These are phyloP conservation scores for Phenganax marumi DNA, from an alignment of 92 coral and sea anemone genomes.

Conservation along the genomic window DNA sequence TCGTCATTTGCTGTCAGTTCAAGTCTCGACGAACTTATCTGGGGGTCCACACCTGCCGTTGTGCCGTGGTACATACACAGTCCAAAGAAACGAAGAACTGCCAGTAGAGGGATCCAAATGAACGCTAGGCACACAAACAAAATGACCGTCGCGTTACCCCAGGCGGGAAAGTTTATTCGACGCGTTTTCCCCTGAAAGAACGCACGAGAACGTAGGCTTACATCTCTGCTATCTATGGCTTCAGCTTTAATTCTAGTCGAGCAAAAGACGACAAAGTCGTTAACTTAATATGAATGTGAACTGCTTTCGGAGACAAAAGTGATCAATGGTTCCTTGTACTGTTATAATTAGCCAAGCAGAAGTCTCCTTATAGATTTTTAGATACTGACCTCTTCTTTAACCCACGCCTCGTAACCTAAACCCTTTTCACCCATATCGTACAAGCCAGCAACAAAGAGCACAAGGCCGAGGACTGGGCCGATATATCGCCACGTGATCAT, in stretches of 20 bases:
- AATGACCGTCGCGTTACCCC: conserved; percentile 74
- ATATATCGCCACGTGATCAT: conserved; percentile 69
- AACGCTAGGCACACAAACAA: conserved; percentile 61
- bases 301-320: background rate
- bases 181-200: conserved; percentile 60
- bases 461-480: conserved; percentile 62
- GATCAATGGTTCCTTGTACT: background rate
- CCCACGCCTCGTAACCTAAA: conserved; percentile 63
- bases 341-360: background rate
- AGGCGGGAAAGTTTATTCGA: conserved; percentile 57
- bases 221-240: background rate
- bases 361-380: background rate
- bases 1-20: background rate
- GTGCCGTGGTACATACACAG: conserved; percentile 60
- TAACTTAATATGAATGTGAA: background rate
- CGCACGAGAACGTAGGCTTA: background rate
- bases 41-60: conserved; percentile 11
- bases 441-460: conserved; percentile 71
- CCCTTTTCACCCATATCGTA: conserved; percentile 68
- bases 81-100: conserved; percentile 67
- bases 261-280: background rate
- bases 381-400: conserved; percentile 21
- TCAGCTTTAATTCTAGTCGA: background rate
- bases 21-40: conserved; percentile 1
- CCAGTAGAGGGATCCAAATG: conserved; percentile 63